Base-by-base conservation (phyloP, 2,113 vertebrate species). In the Holacanthus passer region DNA sequence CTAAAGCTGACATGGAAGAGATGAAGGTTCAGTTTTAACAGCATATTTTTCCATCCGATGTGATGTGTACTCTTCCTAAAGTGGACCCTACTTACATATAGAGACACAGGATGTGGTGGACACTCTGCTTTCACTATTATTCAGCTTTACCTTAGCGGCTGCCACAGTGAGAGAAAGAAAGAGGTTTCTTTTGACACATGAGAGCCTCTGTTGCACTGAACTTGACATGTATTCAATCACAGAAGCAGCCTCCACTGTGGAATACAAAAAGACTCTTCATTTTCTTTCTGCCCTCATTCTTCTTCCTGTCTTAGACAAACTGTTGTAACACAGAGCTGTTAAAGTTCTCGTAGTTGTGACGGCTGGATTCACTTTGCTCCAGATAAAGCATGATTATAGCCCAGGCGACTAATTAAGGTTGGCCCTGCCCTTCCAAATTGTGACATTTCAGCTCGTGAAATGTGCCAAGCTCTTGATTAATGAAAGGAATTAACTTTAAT, bases 171-270 rank as follows among this genome's bases (percentile, higher is more conserved):
- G 56, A 41, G 75, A 77, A 74, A 48, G 53, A 55, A 56, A 41
- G 24, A 64, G 35, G 19, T 29, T 85, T 68, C 52, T 73, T 84
- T 73, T 81, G 81, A 84, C 71, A 68, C 67, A 35, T 20, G 14
- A 73, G 79, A 73, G 59, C 68, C 71, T 87, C 67, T 69, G 39
- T 63, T 53, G 69, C 79, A 53, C 77, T 58, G 71, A 85, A 62
- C 72, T 58, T 32, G 63, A 87, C 81, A 73, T 76, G 16, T 68
- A 79, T 79, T 90, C 75, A 83, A 71, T 91, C 66, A 82, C 71
- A 35, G 50, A 47, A 24, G 20, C 47, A 58, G 50, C 56, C 27
- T 72, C 73, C 70, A 67, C 74, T 63, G 35, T 62, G 63, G 66
- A 81, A 87, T 81, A 88, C 70, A 75, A 82, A 87, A 79, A 85